Evolutionary conservation across 2,888 invertebrate genomes (phyloP), one percentile per base, ranked within the genome.

Genomic region (Chrysolina haemoptera): DNA sequence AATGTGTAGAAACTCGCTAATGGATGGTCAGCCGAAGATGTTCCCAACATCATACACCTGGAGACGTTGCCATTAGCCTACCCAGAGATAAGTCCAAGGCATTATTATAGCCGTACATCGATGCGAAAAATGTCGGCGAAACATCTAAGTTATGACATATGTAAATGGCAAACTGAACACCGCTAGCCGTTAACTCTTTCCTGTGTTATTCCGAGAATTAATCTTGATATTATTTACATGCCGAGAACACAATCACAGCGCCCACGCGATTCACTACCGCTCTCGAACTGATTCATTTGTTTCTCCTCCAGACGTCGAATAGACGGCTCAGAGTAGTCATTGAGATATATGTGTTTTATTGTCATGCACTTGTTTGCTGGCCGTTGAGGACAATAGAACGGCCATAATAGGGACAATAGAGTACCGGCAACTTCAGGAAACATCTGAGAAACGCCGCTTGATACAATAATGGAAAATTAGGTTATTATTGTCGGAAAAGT

Each of bases 221-320:
- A 78, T 78, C 78, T 78, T 75, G 76, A 78, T 78, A 78, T 78
- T 75, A 69, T 74, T 70, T 41, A 73, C 65, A 62, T 70, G 73
- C 67, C 75, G 68, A 69, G 63, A 68, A 76, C 66, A 76, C 59
- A 75, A 76, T 75, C 62, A 43, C 65, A 43, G 69, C 72, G 68
- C 78, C 73, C 76, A 78, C 75, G 69, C 76, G 68, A 43, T 65
- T 71, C 70, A 72, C 77, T 74, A 76, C 77, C 64, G 69, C 70
- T 53, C 73, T 68, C 71, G 67, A 67, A 53, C 67, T 35, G 53
- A 67, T 67, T 53, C 67, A 53, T 67, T 67, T 67, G 67, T 67
- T 67, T 67, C 40, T 40, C 35, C 41, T 22, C 59, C 59, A 59
- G 27, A 59, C 27, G 35, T 59, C 59, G n/a, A 59, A 59, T 59